Evolutionary conservation across 2,797 vertebrate genomes (phyloP).

Genomic region (Dryobates pubescens): DNA sequence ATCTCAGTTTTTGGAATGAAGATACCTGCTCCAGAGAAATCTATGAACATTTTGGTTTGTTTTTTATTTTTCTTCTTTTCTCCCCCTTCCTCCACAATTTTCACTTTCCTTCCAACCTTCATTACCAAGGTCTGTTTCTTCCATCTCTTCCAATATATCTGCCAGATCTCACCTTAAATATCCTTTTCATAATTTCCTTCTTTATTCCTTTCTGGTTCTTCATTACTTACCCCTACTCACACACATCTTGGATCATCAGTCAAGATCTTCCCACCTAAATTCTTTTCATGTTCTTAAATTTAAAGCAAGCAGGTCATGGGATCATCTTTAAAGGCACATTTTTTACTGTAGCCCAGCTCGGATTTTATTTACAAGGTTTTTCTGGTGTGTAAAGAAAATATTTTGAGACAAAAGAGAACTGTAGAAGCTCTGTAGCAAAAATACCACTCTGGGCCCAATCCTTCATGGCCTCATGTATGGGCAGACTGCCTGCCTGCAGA

Average conservation of each 20-base stretch:
- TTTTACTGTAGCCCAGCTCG: neutral
- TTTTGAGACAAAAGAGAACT: neutral
- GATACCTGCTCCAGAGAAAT: neutral
- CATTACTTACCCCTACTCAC: neutral
- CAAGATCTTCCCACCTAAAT: neutral
- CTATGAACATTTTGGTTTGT: neutral
- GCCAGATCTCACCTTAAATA: constrained; percentile 22
- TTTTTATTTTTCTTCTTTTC: neutral
- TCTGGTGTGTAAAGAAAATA: neutral
- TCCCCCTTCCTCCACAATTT: neutral
- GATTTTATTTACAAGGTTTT: neutral
- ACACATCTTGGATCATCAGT: neutral
- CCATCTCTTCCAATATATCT: neutral
- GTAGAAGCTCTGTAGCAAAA: neutral
- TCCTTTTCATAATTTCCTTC: neutral
- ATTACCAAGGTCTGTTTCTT: constrained; percentile 7
- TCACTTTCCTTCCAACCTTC: neutral
- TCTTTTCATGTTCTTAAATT: neutral
- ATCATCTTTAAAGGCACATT: neutral
- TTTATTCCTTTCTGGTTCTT: neutral
- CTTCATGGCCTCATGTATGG: neutral
- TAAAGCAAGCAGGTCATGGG: neutral
- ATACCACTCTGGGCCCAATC: neutral
- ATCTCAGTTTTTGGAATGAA: neutral
- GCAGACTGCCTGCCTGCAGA: neutral